Base-by-base conservation (phyloP, 1,140 invertebrate species). In the Tenebrio molitor region DNA sequence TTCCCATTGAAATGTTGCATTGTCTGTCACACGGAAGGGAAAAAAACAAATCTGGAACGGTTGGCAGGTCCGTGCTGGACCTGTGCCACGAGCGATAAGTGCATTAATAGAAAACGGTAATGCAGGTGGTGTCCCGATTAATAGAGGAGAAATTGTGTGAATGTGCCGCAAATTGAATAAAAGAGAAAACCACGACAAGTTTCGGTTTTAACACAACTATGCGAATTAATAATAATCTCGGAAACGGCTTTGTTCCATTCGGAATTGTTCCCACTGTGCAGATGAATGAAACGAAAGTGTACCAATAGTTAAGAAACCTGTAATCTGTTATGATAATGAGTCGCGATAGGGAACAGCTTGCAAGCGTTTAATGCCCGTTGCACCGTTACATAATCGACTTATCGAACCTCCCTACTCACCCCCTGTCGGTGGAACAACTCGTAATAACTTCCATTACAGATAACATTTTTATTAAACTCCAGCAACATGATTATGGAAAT, bases 321-420 rank as follows among this genome's bases (percentile, higher is more conserved):
- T 39, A 39, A 39, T 39, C 36, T 39, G 36, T 39, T 39, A 39
- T 39, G 36, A 39, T 39, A 39, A 39, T 39, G n/a, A 39, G 36
- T 39, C 12, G n/a, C 12, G 29, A 39, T 12, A 12, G 36, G 36
- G 12, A 39, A 33, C 29, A 33, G 29, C 29, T 33, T 33, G 29
- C 29, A 10, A 33, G 10, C 36, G 36, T 39, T 39, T 39, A 39
- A 39, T 39, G 36, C 36, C 12, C n/a, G n/a, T 39, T 39, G 12
- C 5, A 12, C 2, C 12, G 36, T 39, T 33, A 12, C n/a, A 39
- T 12, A 39, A 39, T 39, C 36, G 36, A 39, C 36, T 5, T 39
- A 39, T 39, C 36, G 36, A 39, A n/a, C n/a, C n/a, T n/a, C n/a
- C 36, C 36, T 2, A 12, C 12, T n/a, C 36, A 39, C 6, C 36